Conservation (phyloP, 2,888 invertebrate species). For the Acheta domesticus region DNA sequence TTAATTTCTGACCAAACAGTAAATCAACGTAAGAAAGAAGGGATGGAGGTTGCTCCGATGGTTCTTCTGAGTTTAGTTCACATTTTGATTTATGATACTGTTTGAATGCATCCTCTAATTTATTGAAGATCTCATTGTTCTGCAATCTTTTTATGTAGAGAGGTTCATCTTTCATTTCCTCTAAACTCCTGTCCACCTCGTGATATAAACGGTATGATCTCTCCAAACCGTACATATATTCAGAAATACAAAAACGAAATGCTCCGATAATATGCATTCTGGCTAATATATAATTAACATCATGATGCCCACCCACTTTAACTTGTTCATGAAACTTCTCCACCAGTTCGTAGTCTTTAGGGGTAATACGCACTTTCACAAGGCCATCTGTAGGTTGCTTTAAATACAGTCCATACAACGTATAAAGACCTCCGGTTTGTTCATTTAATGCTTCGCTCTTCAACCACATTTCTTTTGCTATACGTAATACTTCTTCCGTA, state of each 20-base stretch:
- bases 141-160: background rate
- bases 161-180: background rate
- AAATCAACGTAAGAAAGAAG: background rate
- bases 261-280: background rate
- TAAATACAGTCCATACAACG: background rate
- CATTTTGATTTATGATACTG: background rate
- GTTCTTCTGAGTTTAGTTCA: background rate
- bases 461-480: background rate
- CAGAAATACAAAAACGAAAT: background rate
- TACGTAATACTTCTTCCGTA: background rate
- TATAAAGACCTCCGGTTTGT: background rate
- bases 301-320: background rate
- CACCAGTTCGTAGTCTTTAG: background rate
- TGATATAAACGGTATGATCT: background rate
- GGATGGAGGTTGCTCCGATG: background rate
- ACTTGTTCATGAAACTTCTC: background rate
- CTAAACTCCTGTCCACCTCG: background rate
- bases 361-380: background rate
- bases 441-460: conserved; percentile 8
- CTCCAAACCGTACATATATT: background rate
- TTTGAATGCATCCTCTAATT: background rate
- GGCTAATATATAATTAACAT: background rate
- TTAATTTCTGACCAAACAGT: background rate
- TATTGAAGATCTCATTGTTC: background rate
- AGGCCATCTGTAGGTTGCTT: background rate